Evolutionary conservation across 2,797 vertebrate species (phyloP), one percentile per base, ranked within the genome.

Genomic region (Pipistrellus kuhlii): DNA sequence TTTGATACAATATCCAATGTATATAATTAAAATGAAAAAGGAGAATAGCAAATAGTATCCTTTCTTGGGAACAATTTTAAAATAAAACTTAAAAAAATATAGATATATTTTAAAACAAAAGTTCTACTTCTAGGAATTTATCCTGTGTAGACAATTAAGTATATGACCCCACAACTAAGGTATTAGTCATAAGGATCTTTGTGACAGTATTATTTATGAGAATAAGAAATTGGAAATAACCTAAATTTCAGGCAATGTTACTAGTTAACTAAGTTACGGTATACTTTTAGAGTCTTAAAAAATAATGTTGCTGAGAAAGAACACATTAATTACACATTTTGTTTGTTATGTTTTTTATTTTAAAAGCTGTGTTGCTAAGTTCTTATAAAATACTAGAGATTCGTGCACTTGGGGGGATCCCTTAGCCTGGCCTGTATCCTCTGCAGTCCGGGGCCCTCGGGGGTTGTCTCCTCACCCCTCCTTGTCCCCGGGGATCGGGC

Each of bases 181-280:
- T 83, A 91, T 81, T 41, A 38, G 62, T 6, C 32, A 73, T 27
- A 85, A 66, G 32, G 18, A 89, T 87, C 72, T 83, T 85, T 73
- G 85, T 73, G 5, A 84, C 62, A 95, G 84, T 87, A 30, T 91
- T 97, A 71, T 75, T 93, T 96, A 92, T 76, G 55, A 93, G 55
- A 72, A 75, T 68, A 51, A 88, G 59, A 95, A 51, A 46, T 64
- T 90, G 21, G 80, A 78, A 93, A 57, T 90, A 88, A 75, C 21
- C 48, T 78, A 59, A 69, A 59, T 86, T 83, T 90, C 21, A 83
- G 76, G 25, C 23, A 76, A 35, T 38, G 20, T 30, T 62, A 32
- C 85, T 75, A 14, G 5, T 62, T 93, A 84, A 66, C 11, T 48
- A 87, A 80, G 41, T 66, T 85, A 27, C 15, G 3, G 13, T 44